These are phyloP conservation scores for Arctocebus calabarensis DNA, from an alignment of 2,797 vertebrate genomes.

Conservation along the genomic window DNA sequence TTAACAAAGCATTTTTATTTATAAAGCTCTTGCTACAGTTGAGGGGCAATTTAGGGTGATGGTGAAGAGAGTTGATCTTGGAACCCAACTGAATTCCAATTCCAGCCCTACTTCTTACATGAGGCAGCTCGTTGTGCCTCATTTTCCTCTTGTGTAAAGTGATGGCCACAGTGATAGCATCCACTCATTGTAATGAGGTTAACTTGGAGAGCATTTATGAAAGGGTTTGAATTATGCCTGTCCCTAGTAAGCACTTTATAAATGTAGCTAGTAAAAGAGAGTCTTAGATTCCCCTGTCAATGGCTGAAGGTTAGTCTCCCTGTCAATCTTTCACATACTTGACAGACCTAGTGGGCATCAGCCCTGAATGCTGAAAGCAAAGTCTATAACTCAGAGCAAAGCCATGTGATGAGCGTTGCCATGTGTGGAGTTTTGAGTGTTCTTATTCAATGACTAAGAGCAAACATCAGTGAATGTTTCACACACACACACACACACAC, in stretches of 20 bases:
- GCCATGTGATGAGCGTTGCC: neutral
- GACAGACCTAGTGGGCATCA: neutral
- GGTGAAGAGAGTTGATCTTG: constrained; percentile 29
- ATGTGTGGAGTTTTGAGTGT: constrained; percentile 17
- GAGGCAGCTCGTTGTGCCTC: neutral
- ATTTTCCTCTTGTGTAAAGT: constrained; percentile 51
- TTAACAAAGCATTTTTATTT: constrained; percentile 54
- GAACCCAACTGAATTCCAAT: constrained; percentile 13
- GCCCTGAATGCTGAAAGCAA: constrained; percentile 17
- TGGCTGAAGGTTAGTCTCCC: neutral
- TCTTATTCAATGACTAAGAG: constrained; percentile 42
- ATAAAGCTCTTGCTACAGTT: constrained; percentile 34
- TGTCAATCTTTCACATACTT: constrained; percentile 19
- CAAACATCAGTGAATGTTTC: constrained; percentile 15
- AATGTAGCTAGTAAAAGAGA: constrained; percentile 6
- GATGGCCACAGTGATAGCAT: constrained; percentile 1
- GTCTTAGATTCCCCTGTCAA: constrained; percentile 14
- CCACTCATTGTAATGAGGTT: neutral
- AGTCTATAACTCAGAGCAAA: constrained; percentile 12
- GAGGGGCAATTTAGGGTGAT: constrained; percentile 32
- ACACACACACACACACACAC: too few species aligned
- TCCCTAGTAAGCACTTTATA: neutral
- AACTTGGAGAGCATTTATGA: constrained; percentile 31
- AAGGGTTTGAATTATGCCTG: constrained; percentile 45
- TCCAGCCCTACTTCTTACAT: neutral